Evolutionary conservation across 2,888 invertebrate species (phyloP).

Genomic region (Odiellus spinosus): DNA sequence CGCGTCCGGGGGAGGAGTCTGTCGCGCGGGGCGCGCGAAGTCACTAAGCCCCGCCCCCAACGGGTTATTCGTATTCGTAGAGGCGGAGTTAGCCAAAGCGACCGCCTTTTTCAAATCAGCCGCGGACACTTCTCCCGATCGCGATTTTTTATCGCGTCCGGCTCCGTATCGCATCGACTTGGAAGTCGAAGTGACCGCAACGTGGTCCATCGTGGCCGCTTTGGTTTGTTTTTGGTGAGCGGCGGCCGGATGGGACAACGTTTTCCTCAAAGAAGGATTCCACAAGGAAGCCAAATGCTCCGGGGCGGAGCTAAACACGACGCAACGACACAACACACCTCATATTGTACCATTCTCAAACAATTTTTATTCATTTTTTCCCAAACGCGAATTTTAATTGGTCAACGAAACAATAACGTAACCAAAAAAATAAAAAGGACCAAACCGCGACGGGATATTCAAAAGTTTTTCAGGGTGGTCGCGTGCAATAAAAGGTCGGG

Average conservation of each 20-base stretch:
- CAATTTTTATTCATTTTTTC: too few relatives aligned
- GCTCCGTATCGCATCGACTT: conserved; percentile 14
- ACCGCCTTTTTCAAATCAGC: conserved; percentile 6
- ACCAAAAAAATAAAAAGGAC: conserved; percentile 1
- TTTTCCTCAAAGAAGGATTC: conserved; percentile 37
- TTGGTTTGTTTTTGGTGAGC: conserved; percentile 19
- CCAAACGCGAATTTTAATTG: too few relatives aligned
- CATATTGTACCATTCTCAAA: background rate
- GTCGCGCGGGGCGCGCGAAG: background rate
- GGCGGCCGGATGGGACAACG: conserved; percentile 33
- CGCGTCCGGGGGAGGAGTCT: background rate
- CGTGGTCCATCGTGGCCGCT: conserved; percentile 2
- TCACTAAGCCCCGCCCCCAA: background rate
- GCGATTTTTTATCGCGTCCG: conserved; percentile 15
- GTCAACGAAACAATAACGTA: background rate
- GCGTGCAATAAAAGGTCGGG: too few relatives aligned
- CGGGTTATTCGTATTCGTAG: too few relatives aligned
- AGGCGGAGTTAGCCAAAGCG: conserved; percentile 1
- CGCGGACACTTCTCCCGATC: conserved; percentile 3
- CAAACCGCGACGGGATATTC: background rate
- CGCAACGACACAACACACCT: background rate
- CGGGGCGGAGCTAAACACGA: conserved; percentile 27
- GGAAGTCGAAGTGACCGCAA: conserved; percentile 10
- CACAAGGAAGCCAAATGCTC: conserved; percentile 28
- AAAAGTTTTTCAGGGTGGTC: too few relatives aligned